Evolutionary conservation across 1,140 invertebrate species (phyloP).

Genomic region (Mactra quadrangularis): DNA sequence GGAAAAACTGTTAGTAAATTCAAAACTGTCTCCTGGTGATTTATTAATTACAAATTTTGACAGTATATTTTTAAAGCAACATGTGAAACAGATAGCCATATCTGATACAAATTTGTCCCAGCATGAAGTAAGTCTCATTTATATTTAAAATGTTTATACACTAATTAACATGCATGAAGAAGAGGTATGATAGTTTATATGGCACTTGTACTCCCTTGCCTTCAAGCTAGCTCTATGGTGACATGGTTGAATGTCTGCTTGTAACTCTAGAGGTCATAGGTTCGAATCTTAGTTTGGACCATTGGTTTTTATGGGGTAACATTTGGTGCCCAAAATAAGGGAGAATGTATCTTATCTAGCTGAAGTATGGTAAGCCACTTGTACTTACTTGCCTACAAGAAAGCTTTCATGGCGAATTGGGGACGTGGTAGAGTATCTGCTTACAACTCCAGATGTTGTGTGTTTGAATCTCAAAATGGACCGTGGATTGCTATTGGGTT

Average conservation of each 20-base stretch:
- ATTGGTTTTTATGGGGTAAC: not conserved
- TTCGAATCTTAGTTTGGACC: no score
- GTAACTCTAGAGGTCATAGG: no score
- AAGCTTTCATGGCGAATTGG: not conserved
- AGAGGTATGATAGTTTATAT: no score
- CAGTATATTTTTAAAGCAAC: constrained; percentile 74
- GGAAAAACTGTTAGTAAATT: constrained; percentile 59
- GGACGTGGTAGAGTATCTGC: not conserved
- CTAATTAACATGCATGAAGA: not conserved
- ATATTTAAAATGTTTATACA: not conserved
- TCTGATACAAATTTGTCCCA: constrained; percentile 20
- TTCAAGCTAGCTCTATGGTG: no score
- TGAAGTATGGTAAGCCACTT: no score
- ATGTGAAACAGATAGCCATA: constrained; percentile 67
- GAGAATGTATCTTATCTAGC: not conserved
- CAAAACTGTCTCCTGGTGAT: constrained; percentile 73
- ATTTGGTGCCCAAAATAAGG: not conserved
- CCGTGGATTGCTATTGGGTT: no score
- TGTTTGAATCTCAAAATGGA: no score
- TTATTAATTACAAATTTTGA: constrained; percentile 76
- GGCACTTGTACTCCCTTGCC: no score
- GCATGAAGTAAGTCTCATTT: constrained; percentile 16
- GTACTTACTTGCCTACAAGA: not conserved
- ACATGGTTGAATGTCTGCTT: no score
- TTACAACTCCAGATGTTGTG: no score